phyloP scores from a whole-genome alignment of 2,797 vertebrate genomes.

The Helarctos malayanus region DNA sequence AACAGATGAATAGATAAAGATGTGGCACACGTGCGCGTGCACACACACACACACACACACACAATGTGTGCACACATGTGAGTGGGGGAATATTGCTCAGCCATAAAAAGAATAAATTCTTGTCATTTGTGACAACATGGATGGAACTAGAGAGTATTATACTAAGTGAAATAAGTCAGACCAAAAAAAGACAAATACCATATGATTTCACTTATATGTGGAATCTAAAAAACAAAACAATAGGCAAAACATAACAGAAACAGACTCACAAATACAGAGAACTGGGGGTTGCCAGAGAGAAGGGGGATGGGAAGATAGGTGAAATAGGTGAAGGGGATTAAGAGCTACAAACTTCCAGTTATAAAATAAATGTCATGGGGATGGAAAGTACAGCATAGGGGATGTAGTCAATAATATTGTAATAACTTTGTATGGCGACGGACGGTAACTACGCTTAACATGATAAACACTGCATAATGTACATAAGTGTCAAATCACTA shows the following conservation, averaged over 20 bases:
- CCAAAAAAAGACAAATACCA: not conserved
- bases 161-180: not conserved
- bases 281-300: not conserved
- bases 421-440: not conserved
- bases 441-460: not conserved
- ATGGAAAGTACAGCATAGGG: not conserved
- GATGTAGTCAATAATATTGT: not conserved
- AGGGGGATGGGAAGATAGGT: not conserved
- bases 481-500: not conserved
- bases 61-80: no score
- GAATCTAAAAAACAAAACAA: not conserved
- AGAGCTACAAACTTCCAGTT: not conserved
- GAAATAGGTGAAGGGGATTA: not conserved
- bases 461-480: not conserved
- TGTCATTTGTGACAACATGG: not conserved
- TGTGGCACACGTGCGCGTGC: not conserved
- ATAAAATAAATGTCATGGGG: not conserved
- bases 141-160: not conserved
- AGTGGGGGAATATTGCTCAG: not conserved
- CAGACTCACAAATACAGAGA: not conserved
- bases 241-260: not conserved
- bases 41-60: not conserved
- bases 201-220: not conserved
- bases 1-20: not conserved
- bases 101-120: not conserved